Evolutionary conservation across 1,140 invertebrate genomes (phyloP).

Genomic region (Holotrichia oblita): DNA sequence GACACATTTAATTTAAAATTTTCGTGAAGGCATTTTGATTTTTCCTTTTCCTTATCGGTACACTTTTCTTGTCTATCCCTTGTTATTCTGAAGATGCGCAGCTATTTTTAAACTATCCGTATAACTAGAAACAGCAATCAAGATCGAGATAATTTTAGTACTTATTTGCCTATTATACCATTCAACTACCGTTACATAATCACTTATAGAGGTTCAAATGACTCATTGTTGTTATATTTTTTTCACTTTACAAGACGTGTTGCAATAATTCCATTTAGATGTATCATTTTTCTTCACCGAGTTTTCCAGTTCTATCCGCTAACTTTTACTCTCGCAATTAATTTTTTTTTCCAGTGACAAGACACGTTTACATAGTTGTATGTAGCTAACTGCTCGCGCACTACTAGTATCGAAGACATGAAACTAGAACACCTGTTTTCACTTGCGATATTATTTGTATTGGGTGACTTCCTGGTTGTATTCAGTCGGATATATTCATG

Average conservation of each 20-base stretch:
- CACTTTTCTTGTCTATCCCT: too few relatives aligned
- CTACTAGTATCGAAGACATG: neutral
- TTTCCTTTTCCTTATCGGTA: too few relatives aligned
- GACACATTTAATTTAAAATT: too few relatives aligned
- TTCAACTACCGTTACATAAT: neutral
- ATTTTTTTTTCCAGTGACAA: conserved; percentile 10
- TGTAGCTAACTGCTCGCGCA: neutral
- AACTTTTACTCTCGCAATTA: conserved; percentile 21
- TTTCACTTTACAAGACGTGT: neutral
- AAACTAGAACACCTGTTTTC: conserved; percentile 35
- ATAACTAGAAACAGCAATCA: too few relatives aligned
- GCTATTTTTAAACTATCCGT: too few relatives aligned
- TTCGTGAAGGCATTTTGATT: too few relatives aligned
- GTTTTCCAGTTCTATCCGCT: neutral
- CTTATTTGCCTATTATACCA: neutral
- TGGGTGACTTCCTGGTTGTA: conserved; percentile 12
- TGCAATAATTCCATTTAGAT: neutral
- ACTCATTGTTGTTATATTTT: neutral
- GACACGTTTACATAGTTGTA: neutral
- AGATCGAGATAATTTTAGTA: too few relatives aligned
- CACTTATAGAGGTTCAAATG: neutral
- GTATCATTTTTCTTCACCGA: neutral
- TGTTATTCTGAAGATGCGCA: too few relatives aligned
- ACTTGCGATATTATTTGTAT: neutral
- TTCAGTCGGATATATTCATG: neutral